Evolutionary conservation across 2,888 invertebrate species (phyloP).

Genomic region (Idaea straminata): DNA sequence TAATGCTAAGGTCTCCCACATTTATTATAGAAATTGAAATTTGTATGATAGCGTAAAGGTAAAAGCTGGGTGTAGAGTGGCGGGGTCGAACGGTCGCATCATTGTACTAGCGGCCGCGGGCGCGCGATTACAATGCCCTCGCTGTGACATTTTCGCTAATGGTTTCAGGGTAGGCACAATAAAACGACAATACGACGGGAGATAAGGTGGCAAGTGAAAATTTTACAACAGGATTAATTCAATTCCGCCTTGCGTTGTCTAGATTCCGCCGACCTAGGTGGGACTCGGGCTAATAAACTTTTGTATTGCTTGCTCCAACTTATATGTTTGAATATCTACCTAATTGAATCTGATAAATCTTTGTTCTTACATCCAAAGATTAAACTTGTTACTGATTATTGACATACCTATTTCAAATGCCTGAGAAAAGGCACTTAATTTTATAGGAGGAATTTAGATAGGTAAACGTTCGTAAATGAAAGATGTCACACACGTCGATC

Average conservation of each 20-base stretch:
- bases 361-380: not conserved
- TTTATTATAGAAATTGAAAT: conserved; percentile 74
- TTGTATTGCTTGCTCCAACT: conserved; percentile 7
- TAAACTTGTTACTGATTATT: not conserved
- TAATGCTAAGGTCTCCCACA: conserved; percentile 52
- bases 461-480: no score
- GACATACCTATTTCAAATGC: no score
- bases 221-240: conserved; percentile 76
- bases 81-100: conserved; percentile 71
- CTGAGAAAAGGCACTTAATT: no score
- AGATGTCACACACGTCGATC: no score
- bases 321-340: conserved; percentile 8
- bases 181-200: conserved; percentile 78
- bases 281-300: conserved; percentile 24
- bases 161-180: conserved; percentile 78
- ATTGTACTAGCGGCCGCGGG: conserved; percentile 72
- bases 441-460: no score
- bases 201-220: conserved; percentile 79
- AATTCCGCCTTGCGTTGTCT: conserved; percentile 48
- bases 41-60: conserved; percentile 74
- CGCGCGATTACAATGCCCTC: conserved; percentile 72
- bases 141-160: conserved; percentile 80
- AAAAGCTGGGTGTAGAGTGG: conserved; percentile 59
- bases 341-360: conserved; percentile 5
- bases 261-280: conserved; percentile 21